Evolutionary conservation across 2,888 invertebrate genomes (phyloP), one percentile per base, ranked within the genome.

Genomic region (Scaptomyza flava): DNA sequence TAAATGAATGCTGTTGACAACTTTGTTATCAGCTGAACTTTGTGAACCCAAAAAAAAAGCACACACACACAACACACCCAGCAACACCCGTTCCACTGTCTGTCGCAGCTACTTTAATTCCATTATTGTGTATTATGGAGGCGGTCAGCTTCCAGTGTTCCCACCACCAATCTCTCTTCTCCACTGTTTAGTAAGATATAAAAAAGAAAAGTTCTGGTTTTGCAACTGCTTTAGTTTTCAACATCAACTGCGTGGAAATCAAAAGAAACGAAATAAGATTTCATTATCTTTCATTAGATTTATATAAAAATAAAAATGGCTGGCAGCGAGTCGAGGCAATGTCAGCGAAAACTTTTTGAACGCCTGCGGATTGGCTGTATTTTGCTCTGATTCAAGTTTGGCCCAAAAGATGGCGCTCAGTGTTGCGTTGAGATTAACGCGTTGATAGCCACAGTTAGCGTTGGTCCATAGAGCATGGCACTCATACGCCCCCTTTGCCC

Each of bases 1-100:
- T 89, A 89, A 90, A 89, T 90, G 87, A 87, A 89, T 90, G 86
- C 86, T 86, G 89, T 84, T 90, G 89, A 89, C 89, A 89, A 87
- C 80, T 89, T 89, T 85, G 90, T 89, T 89, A 87, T 89, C 89
- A 77, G 72, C 81, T 72, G 79, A 83, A 83, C 87, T 87, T 84
- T 84, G 58, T 72, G 83, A 82, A 72, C 76, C 68, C 72, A 53
- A 27, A 27, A 27, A 27, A 5, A 5, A 27, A 54, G 52, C 41
- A 57, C 34, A 46, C 46, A 36, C 45, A 20, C 34, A 34, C 7
- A 9, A 17, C 17, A 17, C 23, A 33, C 38, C 20, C 43, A 12
- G 45, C 30, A 14, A 48, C 27, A 52, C 46, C 47, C 41, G 17
- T 17, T 41, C 41, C 66, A 8, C 20, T 48, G 56, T 57, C 54